Conservation (phyloP, 2,797 vertebrate species). For the Myripristis jacobus region DNA sequence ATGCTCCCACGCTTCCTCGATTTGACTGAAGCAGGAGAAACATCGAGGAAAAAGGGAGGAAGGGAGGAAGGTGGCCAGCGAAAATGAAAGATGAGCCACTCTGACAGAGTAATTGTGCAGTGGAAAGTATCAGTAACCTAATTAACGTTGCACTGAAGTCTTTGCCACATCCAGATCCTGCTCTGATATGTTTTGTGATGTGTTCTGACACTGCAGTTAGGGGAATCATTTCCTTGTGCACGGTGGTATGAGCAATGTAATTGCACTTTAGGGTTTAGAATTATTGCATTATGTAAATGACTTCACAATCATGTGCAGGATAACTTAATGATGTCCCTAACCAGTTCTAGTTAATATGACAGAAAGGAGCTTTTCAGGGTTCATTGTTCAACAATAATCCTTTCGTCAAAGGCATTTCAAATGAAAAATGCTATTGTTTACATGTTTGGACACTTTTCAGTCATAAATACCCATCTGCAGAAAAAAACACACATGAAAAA, state of each 20-base stretch:
- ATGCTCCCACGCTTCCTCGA: not conserved
- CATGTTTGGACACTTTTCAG: not conserved
- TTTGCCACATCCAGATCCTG: conserved; percentile 69
- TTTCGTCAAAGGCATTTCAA: not conserved
- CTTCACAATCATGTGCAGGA: conserved; percentile 69
- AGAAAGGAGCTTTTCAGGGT: conserved; percentile 43
- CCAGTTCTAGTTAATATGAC: conserved; percentile 57
- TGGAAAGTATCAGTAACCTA: conserved; percentile 77
- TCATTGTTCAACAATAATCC: conserved; percentile 22
- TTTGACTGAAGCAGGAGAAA: not conserved
- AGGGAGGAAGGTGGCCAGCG: conserved; percentile 51
- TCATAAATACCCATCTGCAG: not conserved
- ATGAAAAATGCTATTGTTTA: not conserved
- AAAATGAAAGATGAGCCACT: conserved; percentile 69
- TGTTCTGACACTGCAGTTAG: conserved; percentile 74
- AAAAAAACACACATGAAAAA: not conserved
- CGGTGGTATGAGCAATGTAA: conserved; percentile 78
- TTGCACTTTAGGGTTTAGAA: conserved; percentile 79
- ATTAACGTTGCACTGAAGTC: conserved; percentile 75
- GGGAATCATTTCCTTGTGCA: conserved; percentile 74
- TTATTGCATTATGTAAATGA: conserved; percentile 82
- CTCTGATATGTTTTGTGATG: conserved; percentile 77
- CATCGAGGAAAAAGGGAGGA: conserved; percentile 31
- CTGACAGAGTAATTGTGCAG: conserved; percentile 76
- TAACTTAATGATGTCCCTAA: conserved; percentile 75